These are phyloP conservation scores for Clarias fuscus DNA, from an alignment of 2,797 vertebrate genomes.

Conservation along the genomic window DNA sequence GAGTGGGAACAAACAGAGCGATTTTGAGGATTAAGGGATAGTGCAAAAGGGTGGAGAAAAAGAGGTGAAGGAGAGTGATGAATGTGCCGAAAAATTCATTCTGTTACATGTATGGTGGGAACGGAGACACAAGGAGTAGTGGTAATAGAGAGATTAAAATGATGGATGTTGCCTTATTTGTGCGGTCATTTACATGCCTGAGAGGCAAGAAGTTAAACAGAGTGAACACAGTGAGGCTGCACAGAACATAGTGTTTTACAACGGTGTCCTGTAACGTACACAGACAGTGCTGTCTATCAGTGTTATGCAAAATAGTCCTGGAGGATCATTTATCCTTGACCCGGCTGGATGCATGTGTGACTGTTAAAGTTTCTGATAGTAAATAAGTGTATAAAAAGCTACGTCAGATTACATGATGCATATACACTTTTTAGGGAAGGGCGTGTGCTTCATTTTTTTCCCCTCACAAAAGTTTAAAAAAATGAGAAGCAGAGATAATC, in stretches of 20 bases:
- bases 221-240: constrained; percentile 4
- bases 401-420: not conserved
- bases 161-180: constrained; percentile 54
- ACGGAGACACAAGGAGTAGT: not conserved
- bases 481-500: not conserved
- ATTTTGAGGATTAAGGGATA: not conserved
- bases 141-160: constrained; percentile 51
- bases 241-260: not conserved
- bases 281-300: not conserved
- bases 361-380: not conserved
- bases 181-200: constrained; percentile 50
- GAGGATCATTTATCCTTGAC: not conserved
- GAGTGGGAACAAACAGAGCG: constrained; percentile 10
- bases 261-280: not conserved
- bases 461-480: not conserved
- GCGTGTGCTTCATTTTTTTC: not conserved
- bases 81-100: not conserved
- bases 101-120: not conserved
- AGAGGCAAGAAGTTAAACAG: constrained; percentile 23
- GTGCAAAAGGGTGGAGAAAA: constrained; percentile 9
- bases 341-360: not conserved
- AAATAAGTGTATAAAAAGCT: not conserved
- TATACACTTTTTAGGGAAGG: no score
- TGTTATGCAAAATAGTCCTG: not conserved
- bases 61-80: not conserved